Evolutionary conservation across 2,888 invertebrate species (phyloP).

Genomic region (Caenorhabditis sp.): DNA sequence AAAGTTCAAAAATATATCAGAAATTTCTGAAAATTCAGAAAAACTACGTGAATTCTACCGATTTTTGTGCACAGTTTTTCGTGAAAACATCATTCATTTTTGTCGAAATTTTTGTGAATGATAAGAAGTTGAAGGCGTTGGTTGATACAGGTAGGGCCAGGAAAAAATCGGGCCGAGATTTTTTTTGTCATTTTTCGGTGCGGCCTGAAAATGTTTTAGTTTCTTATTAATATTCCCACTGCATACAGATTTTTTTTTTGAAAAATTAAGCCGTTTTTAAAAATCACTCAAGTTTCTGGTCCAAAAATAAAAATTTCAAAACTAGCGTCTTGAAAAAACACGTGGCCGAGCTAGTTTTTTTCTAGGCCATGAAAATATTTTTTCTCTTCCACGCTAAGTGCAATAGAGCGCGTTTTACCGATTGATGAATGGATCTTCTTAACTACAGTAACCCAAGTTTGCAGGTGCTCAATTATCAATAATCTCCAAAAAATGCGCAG

Average conservation of each 20-base stretch:
- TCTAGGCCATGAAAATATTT: too few relatives aligned
- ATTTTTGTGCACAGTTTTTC: constrained; percentile 19
- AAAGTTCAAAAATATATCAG: constrained; percentile 2
- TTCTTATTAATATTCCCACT: too few relatives aligned
- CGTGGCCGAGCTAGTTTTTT: too few relatives aligned
- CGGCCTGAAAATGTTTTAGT: too few relatives aligned
- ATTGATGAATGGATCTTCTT: too few relatives aligned
- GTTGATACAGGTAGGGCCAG: constrained; percentile 21
- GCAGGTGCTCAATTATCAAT: constrained; percentile 26
- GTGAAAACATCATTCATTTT: constrained; percentile 20
- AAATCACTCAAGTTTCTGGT: too few relatives aligned
- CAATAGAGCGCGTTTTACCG: too few relatives aligned
- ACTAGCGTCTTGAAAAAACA: too few relatives aligned
- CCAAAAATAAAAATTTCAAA: too few relatives aligned
- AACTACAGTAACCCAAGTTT: not conserved
- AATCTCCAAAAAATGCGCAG: constrained; percentile 6
- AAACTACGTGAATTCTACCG: not conserved
- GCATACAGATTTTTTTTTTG: not conserved
- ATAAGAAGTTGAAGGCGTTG: not conserved
- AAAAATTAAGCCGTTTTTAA: not conserved
- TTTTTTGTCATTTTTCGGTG: not conserved
- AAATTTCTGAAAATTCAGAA: constrained; percentile 18
- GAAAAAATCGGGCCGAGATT: not conserved
- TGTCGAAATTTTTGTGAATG: constrained; percentile 13
- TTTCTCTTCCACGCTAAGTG: too few relatives aligned